Conservation (phyloP, 2,888 invertebrate species). For the Ophion obscuratus region DNA sequence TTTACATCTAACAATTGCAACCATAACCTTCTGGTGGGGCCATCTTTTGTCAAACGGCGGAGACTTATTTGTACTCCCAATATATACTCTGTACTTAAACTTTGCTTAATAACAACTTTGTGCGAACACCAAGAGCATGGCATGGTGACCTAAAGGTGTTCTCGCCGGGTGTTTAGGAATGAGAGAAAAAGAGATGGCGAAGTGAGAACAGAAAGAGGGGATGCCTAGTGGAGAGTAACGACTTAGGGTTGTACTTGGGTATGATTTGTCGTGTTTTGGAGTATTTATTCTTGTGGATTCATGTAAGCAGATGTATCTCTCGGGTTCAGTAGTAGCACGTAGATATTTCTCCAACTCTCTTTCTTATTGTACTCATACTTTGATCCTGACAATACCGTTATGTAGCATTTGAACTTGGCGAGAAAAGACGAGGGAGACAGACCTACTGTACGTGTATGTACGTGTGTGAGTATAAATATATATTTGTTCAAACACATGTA, state of each 20-base stretch:
- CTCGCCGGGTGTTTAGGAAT: neutral
- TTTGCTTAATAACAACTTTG: too few species aligned
- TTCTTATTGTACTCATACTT: neutral
- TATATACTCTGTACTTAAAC: too few species aligned
- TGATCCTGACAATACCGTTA: constrained; percentile 57
- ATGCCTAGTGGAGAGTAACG: neutral
- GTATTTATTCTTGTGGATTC: constrained; percentile 33
- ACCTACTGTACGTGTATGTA: neutral
- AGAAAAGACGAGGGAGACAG: constrained; percentile 44
- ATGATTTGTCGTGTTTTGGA: constrained; percentile 44
- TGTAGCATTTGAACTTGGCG: constrained; percentile 60
- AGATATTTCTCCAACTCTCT: neutral
- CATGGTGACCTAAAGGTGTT: too few species aligned
- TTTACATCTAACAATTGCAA: too few species aligned
- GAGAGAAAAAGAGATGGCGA: neutral
- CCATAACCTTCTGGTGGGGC: too few species aligned
- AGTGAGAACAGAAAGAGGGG: neutral
- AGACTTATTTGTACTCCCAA: too few species aligned
- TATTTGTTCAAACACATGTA: neutral
- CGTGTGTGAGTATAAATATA: neutral
- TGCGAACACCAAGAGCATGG: too few species aligned
- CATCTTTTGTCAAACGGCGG: too few species aligned
- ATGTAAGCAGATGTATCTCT: constrained; percentile 13
- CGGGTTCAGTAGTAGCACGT: constrained; percentile 4
- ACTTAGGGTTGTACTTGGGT: constrained; percentile 20